Evolutionary conservation across 2,797 vertebrate genomes (phyloP), one percentile per base, ranked within the genome.

Genomic region (Sorex maritimensis): DNA sequence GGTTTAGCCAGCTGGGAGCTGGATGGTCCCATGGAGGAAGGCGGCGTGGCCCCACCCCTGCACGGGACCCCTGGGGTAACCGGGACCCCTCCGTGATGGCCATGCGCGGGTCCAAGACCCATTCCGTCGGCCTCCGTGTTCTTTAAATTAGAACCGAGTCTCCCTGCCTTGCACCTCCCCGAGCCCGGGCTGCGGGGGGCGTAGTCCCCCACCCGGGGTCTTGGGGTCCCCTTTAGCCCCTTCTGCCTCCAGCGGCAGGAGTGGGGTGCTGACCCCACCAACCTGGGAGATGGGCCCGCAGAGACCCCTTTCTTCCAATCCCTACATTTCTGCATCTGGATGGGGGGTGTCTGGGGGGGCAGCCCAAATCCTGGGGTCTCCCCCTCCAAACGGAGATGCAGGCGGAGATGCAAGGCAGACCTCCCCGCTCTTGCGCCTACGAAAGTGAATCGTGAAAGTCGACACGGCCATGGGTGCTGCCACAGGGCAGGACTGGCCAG

Each of bases 1-100:
- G 97, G 97, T 98, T 98, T 98, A 98, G 98, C 98, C 98, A 98
- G 98, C 98, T 97, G 96, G 97, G 97, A 97, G 98, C 98, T 98
- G 98, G 98, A 98, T 98, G 95, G 96, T 91, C 96, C 86, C 97
- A 97, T 94, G 97, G 97, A 95, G 95, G 97, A 97, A 88, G 44
- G 97, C 96, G 49, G 49, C 49, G 49, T 52, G 6, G 49, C 41
- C 49, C 49, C 49, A 52, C 49, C 7, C 49, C 41, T 44, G 41
- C 41, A 44, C 41, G 41, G 41, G 41, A 44, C 41, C 41, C 41
- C 7, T 52, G 49, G 49, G 49, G 49, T 52, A 9, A 52, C 49
- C 49, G 49, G 13, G 10, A 2, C 49, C 13, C 49, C 49, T 52
- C 49, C 49, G 49, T 9, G 2, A 52, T 2, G 49, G 49, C 49